Conservation (phyloP, 2,113 vertebrate genomes). For the Toxostoma redivivum region DNA sequence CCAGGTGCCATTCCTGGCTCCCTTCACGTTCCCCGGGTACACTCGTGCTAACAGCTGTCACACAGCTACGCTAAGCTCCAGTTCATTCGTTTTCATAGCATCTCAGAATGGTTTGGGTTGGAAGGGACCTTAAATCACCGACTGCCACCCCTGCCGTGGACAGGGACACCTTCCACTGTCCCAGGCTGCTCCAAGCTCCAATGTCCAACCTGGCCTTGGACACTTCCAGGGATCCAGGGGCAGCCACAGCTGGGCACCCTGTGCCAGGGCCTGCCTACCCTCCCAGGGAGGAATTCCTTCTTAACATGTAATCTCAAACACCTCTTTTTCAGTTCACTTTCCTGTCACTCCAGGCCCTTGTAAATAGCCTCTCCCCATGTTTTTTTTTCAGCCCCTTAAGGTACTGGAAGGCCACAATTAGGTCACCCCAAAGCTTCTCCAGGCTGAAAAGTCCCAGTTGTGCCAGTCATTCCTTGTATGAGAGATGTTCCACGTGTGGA, state of each 20-base stretch:
- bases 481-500: neutral
- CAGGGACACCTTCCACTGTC: neutral
- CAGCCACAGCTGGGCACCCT: neutral
- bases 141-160: neutral
- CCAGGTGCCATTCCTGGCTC: neutral
- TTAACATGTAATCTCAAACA: neutral
- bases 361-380: neutral
- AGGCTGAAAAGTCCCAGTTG: too few relatives aligned
- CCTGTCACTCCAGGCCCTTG: neutral
- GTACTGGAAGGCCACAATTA: neutral
- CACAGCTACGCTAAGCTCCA: neutral
- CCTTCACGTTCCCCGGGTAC: neutral
- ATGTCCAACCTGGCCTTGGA: rapidly evolving
- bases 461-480: neutral
- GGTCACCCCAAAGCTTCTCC: neutral
- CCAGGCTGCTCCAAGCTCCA: neutral
- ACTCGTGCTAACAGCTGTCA: neutral
- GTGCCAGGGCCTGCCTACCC: neutral
- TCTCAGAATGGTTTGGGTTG: neutral
- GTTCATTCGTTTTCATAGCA: neutral
- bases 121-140: neutral
- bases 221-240: neutral
- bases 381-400: neutral
- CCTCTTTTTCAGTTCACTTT: neutral
- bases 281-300: neutral